Evolutionary conservation across 2,797 vertebrate species (phyloP).

Genomic region (Hyperoplus lanceolatus): DNA sequence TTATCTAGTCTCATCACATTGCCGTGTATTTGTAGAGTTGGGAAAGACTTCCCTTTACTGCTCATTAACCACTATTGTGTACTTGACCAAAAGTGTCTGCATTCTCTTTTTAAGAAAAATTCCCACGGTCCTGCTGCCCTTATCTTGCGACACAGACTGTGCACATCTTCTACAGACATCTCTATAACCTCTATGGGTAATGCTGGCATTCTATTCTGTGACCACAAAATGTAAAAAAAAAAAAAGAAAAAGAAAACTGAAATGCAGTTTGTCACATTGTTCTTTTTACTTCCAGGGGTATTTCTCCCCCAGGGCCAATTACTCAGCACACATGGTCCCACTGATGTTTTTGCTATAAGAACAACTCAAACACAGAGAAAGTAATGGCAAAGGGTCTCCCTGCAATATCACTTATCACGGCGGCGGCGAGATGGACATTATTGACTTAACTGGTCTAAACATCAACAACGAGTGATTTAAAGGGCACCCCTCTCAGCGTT

Average conservation of each 20-base stretch:
- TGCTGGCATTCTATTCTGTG: slow-evolving; percentile 30
- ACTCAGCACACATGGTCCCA: slow-evolving; percentile 48
- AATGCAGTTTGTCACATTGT: slow-evolving; percentile 60
- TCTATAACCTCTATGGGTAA: slow-evolving; percentile 16
- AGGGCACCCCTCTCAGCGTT: slow-evolving; percentile 14
- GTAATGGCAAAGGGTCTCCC: slow-evolving; percentile 55
- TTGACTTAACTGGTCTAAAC: slow-evolving; percentile 82
- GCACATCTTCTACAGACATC: slow-evolving; percentile 31
- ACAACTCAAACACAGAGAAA: slow-evolving; percentile 51
- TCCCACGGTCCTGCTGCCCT: slow-evolving; percentile 27
- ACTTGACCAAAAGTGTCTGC: slow-evolving; percentile 38
- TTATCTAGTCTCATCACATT: slow-evolving; percentile 39
- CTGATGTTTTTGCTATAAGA: slow-evolving; percentile 62
- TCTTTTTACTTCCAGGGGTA: slow-evolving; percentile 40
- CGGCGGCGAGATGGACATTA: slow-evolving; percentile 71
- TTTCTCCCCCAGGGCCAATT: slow-evolving; percentile 50
- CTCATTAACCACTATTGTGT: slow-evolving; percentile 48
- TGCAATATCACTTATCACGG: slow-evolving; percentile 77
- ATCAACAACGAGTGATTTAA: slow-evolving; percentile 76
- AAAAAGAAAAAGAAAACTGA: slow-evolving; percentile 3
- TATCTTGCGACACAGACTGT: slow-evolving; percentile 28
- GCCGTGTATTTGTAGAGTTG: slow-evolving; percentile 18
- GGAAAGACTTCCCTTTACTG: slow-evolving; percentile 56
- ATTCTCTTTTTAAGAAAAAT: slow-evolving; percentile 30
- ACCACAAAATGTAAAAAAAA: slow-evolving; percentile 16